Evolutionary conservation across 2,113 vertebrate genomes (phyloP).

Genomic region (Tachysurus fulvidraco): DNA sequence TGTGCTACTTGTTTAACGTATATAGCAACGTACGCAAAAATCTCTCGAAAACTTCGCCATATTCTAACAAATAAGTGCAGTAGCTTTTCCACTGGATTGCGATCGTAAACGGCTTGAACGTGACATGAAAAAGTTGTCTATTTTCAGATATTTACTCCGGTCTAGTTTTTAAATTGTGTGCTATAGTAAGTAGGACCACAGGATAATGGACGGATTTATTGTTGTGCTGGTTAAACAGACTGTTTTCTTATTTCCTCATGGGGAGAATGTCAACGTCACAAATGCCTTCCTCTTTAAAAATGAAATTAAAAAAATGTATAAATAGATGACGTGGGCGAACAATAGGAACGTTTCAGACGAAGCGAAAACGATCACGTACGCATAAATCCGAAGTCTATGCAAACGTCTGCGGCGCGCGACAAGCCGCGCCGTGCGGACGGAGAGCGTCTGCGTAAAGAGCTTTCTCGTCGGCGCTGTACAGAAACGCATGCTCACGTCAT

Average conservation of each 20-base stretch:
- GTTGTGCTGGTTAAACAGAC: background rate
- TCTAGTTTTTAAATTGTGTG: background rate
- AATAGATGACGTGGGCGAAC: background rate
- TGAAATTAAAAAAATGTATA: background rate
- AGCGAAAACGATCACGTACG: slow-evolving; percentile 16
- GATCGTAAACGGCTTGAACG: background rate
- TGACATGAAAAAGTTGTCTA: slow-evolving; percentile 17
- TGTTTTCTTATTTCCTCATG: background rate
- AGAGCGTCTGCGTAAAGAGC: background rate
- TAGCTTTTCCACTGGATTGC: slow-evolving; percentile 16
- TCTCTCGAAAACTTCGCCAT: background rate
- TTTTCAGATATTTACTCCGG: slow-evolving; percentile 33
- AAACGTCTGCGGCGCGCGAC: background rate
- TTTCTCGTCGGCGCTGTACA: slow-evolving; percentile 1
- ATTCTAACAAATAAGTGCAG: background rate
- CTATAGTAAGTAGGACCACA: background rate
- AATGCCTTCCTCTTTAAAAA: background rate
- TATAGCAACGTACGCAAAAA: background rate
- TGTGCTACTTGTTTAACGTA: background rate
- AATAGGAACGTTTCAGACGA: slow-evolving; percentile 4
- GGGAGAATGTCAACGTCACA: background rate
- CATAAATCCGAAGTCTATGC: slow-evolving; percentile 37
- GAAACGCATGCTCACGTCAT: background rate
- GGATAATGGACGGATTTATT: background rate
- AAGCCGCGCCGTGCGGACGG: background rate